Conservation (phyloP, 1,140 invertebrate genomes). For the Helicoverpa armigera region DNA sequence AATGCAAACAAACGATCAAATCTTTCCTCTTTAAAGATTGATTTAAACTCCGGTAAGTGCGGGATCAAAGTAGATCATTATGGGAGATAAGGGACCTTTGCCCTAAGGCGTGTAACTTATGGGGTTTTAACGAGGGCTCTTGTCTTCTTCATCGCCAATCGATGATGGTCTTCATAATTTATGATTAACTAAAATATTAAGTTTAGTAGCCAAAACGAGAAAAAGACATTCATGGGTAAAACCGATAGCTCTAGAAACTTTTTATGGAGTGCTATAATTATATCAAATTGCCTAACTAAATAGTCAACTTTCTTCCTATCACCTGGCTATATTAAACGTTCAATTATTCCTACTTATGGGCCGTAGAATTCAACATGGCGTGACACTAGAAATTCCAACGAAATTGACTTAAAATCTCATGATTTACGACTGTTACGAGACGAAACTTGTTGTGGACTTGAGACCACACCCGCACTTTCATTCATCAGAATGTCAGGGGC, state of each 20-base stretch:
- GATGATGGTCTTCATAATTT: background rate
- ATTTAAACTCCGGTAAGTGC: too few relatives aligned
- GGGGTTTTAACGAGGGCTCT: background rate
- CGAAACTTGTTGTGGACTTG: conserved; percentile 33
- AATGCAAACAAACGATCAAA: too few relatives aligned
- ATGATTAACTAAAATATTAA: too few relatives aligned
- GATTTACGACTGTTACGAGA: conserved; percentile 35
- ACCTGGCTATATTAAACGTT: background rate
- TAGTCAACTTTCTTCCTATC: conserved; percentile 21
- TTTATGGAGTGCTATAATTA: background rate
- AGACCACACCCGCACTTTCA: conserved; percentile 42
- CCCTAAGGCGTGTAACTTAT: background rate
- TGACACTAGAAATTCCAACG: conserved; percentile 38
- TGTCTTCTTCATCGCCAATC: background rate
- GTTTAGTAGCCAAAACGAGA: too few relatives aligned
- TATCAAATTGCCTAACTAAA: background rate
- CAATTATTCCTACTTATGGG: conserved; percentile 42
- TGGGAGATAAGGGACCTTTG: background rate
- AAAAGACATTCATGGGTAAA: too few relatives aligned
- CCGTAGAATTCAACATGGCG: conserved; percentile 35
- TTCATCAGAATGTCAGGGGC: conserved; percentile 39
- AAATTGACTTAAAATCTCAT: conserved; percentile 38
- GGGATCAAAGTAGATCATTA: too few relatives aligned
- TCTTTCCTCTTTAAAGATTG: too few relatives aligned
- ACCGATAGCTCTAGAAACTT: background rate